phyloP scores from a whole-genome alignment of 2,113 vertebrate genomes.

The Bubo bubo region DNA sequence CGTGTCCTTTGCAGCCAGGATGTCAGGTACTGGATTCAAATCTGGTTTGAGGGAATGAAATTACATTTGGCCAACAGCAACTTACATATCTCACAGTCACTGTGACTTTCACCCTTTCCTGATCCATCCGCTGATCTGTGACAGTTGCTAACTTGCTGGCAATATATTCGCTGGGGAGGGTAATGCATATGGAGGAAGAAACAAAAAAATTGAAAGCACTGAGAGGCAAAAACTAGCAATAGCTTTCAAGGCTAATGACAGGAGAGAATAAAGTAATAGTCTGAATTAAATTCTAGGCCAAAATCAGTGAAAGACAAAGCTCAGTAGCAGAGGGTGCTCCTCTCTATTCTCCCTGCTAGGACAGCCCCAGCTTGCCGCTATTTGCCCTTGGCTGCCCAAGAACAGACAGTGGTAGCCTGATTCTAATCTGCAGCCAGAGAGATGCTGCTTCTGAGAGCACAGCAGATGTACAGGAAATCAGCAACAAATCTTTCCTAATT shows the following conservation, averaged over 20 bases:
- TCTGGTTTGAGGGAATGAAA: background rate
- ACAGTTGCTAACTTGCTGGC: background rate
- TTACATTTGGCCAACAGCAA: background rate
- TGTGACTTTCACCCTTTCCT: background rate
- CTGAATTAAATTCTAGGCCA: background rate
- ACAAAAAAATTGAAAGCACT: background rate
- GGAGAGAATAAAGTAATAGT: background rate
- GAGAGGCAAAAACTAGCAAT: background rate
- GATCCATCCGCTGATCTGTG: background rate
- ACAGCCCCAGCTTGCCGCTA: background rate
- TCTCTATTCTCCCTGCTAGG: background rate
- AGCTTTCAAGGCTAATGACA: background rate
- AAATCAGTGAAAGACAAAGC: background rate
- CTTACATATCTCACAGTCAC: background rate
- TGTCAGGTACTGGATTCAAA: background rate
- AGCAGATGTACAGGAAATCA: slow-evolving; percentile 32
- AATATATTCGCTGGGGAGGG: background rate
- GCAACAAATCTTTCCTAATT: slow-evolving; percentile 10
- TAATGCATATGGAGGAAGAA: background rate
- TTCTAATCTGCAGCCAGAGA: background rate
- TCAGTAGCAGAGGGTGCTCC: background rate
- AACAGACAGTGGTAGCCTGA: background rate
- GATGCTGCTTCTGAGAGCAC: background rate
- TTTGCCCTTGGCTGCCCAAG: background rate
- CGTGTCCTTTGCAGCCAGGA: background rate